phyloP scores from a whole-genome alignment of 2,797 vertebrate genomes.

The Kryptolebias ocellatus region DNA sequence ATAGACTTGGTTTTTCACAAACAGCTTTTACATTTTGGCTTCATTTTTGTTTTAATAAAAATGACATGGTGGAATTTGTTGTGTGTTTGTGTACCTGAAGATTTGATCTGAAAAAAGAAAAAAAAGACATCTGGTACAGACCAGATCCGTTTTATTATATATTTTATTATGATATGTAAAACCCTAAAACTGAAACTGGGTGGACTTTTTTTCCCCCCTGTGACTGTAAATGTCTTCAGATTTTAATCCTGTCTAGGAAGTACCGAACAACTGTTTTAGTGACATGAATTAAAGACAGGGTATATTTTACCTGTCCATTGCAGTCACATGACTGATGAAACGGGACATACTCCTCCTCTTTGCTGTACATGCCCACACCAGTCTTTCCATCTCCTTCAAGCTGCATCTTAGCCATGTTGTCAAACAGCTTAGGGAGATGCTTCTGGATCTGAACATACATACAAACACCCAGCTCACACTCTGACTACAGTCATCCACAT shows the following conservation, averaged over 20 bases:
- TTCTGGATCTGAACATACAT: constrained; percentile 86
- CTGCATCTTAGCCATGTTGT: constrained; percentile 90
- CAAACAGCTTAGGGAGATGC: constrained; percentile 96
- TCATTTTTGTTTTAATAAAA: too few species aligned
- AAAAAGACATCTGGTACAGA: too few species aligned
- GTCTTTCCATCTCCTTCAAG: constrained; percentile 85
- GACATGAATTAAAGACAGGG: constrained; percentile 4
- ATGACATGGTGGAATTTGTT: too few species aligned
- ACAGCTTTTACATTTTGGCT: too few species aligned
- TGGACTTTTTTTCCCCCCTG: too few species aligned
- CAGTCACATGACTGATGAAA: constrained; percentile 92
- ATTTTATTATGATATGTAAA: too few species aligned
- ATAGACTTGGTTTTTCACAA: too few species aligned
- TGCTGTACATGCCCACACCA: constrained; percentile 94
- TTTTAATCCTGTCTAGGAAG: constrained; percentile 11
- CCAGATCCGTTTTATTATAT: too few species aligned
- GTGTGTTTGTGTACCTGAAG: too few species aligned
- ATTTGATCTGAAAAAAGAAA: too few species aligned
- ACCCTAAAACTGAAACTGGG: too few species aligned
- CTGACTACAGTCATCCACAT: constrained; percentile 19
- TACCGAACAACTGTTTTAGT: background rate
- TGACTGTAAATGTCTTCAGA: constrained; percentile 7
- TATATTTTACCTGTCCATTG: constrained; percentile 86
- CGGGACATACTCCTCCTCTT: constrained; percentile 91
- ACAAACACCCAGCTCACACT: constrained; percentile 34